These are phyloP conservation scores for Anoplopoma fimbria DNA, from an alignment of 2,113 vertebrate species.

Conservation along the genomic window DNA sequence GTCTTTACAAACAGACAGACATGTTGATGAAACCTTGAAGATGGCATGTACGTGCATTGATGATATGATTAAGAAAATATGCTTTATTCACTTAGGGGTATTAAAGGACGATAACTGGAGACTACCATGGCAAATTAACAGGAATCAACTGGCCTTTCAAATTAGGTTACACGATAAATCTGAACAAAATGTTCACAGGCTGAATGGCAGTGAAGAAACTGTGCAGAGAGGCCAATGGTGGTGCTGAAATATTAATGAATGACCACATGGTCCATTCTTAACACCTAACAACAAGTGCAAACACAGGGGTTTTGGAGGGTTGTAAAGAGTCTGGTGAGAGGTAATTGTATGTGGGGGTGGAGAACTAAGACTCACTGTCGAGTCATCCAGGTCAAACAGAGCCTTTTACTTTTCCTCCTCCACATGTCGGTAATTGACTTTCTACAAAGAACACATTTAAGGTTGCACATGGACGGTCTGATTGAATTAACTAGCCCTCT, in stretches of 20 bases:
- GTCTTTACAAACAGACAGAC: neutral
- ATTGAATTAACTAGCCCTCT: neutral
- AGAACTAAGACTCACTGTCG: slow-evolving; percentile 1
- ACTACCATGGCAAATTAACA: neutral
- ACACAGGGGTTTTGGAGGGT: slow-evolving; percentile 12
- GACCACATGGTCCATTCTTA: slow-evolving; percentile 15
- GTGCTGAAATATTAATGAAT: slow-evolving; percentile 40
- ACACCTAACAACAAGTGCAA: slow-evolving; percentile 15
- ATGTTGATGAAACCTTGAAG: no score
- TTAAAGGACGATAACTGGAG: neutral
- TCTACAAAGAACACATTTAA: slow-evolving; percentile 17
- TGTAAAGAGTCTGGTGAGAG: slow-evolving; percentile 23
- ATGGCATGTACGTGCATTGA: neutral
- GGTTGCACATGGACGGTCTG: neutral
- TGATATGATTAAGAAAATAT: neutral
- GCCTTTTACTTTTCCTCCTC: slow-evolving; percentile 4
- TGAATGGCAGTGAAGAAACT: slow-evolving; percentile 20
- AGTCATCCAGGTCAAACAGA: slow-evolving; percentile 22
- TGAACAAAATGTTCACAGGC: slow-evolving; percentile 4
- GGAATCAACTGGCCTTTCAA: neutral
- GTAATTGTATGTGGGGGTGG: neutral
- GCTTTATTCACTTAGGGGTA: neutral
- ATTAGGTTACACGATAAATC: neutral
- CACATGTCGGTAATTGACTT: neutral
- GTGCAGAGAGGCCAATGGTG: neutral